These are phyloP conservation scores for Acropternis orthonyx DNA, from an alignment of 2,797 vertebrate genomes.

Conservation along the genomic window DNA sequence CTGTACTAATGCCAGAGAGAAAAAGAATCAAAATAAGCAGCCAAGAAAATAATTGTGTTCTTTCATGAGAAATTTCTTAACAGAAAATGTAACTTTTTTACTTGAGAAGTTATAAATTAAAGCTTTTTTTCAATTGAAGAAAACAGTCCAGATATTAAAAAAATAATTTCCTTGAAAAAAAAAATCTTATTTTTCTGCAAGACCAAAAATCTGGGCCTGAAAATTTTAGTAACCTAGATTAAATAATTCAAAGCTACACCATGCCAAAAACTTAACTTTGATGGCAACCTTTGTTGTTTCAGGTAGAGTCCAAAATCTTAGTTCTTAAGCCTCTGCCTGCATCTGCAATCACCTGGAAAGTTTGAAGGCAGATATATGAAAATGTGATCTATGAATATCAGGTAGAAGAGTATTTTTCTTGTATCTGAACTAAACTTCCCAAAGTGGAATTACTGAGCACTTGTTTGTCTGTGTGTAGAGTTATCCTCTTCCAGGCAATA, in stretches of 20 bases:
- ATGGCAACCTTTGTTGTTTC: not conserved
- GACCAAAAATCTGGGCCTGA: not conserved
- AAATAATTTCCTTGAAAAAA: not conserved
- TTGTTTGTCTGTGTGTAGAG: not conserved
- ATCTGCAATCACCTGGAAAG: not conserved
- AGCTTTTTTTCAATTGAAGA: not conserved
- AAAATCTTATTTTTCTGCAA: not conserved
- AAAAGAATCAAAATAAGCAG: slow-evolving; percentile 6
- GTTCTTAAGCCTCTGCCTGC: not conserved
- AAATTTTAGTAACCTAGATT: not conserved
- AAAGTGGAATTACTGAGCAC: not conserved
- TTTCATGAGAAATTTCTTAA: slow-evolving; percentile 44
- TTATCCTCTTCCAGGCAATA: not conserved
- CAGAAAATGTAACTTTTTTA: not conserved
- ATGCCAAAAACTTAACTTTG: not conserved
- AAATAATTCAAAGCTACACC: not conserved
- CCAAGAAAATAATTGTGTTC: slow-evolving; percentile 54
- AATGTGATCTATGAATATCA: not conserved
- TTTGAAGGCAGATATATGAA: not conserved
- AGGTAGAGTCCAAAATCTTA: not conserved
- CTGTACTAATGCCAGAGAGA: not conserved
- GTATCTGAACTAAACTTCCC: not conserved
- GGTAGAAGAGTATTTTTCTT: not conserved
- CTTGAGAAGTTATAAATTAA: not conserved
- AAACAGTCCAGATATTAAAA: not conserved